phyloP scores from a whole-genome alignment of 2,888 invertebrate species.

The Sturmia bella region DNA sequence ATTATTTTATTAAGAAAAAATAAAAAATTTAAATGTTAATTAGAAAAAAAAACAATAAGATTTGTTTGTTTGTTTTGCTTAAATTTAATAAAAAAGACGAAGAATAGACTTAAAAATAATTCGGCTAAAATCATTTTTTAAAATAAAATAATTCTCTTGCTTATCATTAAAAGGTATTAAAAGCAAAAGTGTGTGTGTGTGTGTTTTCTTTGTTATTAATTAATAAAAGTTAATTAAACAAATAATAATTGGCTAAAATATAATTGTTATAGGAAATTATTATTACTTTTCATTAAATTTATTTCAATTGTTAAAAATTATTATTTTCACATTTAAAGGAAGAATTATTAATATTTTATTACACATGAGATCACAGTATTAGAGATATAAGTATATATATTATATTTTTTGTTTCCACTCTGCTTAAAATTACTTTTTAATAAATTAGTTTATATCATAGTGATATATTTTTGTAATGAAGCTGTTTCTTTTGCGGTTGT shows the following conservation, averaged over 20 bases:
- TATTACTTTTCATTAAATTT: too few relatives aligned
- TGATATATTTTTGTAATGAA: slow-evolving; percentile 55
- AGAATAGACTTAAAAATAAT: slow-evolving; percentile 60
- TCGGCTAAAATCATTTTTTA: slow-evolving; percentile 59
- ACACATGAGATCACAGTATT: slow-evolving; percentile 83
- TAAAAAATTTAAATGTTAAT: slow-evolving; percentile 36
- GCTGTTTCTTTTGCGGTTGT: slow-evolving; percentile 31
- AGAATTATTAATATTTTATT: slow-evolving; percentile 77
- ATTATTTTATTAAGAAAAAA: slow-evolving; percentile 4
- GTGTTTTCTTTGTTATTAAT: slow-evolving; percentile 47
- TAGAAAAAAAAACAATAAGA: neutral
- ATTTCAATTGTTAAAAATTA: slow-evolving; percentile 47
- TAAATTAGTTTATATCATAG: slow-evolving; percentile 67
- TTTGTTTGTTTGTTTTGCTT: slow-evolving; percentile 63
- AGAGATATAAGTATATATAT: slow-evolving; percentile 80
- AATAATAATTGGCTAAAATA: slow-evolving; percentile 62
- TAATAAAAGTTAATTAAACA: slow-evolving; percentile 53
- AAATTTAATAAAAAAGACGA: slow-evolving; percentile 21
- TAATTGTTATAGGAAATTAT: slow-evolving; percentile 46
- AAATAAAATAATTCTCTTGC: slow-evolving; percentile 47
- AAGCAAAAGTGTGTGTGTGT: slow-evolving; percentile 41
- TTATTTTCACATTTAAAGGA: slow-evolving; percentile 61
- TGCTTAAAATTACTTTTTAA: slow-evolving; percentile 64
- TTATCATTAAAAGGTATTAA: slow-evolving; percentile 36
- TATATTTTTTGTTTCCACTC: slow-evolving; percentile 59